Conservation (phyloP, 2,113 vertebrate genomes). For the Paedocypris sp. region DNA sequence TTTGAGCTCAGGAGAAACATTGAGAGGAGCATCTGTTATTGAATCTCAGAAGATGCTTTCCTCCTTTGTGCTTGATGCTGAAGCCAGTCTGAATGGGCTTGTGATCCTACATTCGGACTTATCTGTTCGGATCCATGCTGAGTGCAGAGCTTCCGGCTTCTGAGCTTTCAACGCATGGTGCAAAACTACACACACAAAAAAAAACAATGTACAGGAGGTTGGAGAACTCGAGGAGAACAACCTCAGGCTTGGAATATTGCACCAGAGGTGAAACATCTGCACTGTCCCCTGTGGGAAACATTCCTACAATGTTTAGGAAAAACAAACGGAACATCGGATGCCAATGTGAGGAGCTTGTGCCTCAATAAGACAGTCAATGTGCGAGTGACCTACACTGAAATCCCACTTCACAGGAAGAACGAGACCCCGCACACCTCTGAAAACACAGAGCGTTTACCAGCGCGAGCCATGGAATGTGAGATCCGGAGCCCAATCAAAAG, state of each 20-base stretch:
- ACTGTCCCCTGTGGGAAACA: conserved; percentile 23
- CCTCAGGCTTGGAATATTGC: too few relatives aligned
- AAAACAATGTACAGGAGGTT: not conserved
- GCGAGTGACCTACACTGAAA: conserved; percentile 2
- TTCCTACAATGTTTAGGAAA: not conserved
- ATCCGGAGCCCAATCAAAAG: too few relatives aligned
- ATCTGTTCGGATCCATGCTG: not conserved
- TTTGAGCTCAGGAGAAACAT: not conserved
- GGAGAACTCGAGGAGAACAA: not conserved
- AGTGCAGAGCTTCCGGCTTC: not conserved
- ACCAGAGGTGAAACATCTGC: not conserved
- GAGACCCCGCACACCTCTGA: not conserved
- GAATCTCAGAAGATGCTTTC: not conserved
- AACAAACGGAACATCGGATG: not conserved
- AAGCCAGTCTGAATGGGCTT: not conserved
- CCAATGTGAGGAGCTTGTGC: conserved; percentile 1
- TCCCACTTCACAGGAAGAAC: too few relatives aligned
- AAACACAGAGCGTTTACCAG: too few relatives aligned
- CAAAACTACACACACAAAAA: conserved; percentile 16
- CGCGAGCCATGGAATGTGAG: too few relatives aligned
- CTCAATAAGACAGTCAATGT: conserved; percentile 1
- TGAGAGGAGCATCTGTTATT: conserved; percentile 13
- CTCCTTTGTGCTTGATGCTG: conserved; percentile 19
- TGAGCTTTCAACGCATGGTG: not conserved
- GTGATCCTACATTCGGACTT: not conserved